phyloP scores from a whole-genome alignment of 2,888 invertebrate species.

The Ochropleura leucogaster region DNA sequence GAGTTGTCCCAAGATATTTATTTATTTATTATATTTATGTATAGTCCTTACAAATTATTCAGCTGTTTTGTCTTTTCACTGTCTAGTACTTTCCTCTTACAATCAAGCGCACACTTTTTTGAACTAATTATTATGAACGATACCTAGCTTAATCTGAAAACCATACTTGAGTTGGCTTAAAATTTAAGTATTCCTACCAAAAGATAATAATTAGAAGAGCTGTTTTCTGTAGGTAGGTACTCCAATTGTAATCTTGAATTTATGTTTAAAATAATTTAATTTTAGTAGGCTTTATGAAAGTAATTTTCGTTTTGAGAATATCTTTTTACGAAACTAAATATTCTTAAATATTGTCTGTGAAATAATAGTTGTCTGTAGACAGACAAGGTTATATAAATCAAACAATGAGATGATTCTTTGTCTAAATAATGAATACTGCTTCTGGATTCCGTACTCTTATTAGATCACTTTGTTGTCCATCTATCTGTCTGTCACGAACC shows the following conservation, averaged over 20 bases:
- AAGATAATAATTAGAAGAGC: constrained; percentile 4
- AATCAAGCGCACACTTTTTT: too few species aligned
- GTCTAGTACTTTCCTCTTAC: too few species aligned
- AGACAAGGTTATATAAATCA: too few species aligned
- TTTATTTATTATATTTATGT: too few species aligned
- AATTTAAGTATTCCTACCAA: constrained; percentile 2
- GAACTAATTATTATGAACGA: too few species aligned
- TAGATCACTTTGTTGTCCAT: too few species aligned
- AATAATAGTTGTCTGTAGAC: not conserved
- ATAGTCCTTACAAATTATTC: too few species aligned
- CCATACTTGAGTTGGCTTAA: constrained; percentile 16
- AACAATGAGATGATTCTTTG: not conserved
- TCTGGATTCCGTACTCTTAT: not conserved
- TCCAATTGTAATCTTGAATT: constrained; percentile 21
- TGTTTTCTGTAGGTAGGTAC: not conserved
- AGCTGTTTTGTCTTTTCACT: too few species aligned
- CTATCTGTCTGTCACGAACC: too few species aligned
- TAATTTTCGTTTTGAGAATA: not conserved
- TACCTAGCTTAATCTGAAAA: constrained; percentile 11
- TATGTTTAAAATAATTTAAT: constrained; percentile 24
- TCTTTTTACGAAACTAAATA: not conserved
- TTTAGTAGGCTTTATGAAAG: constrained; percentile 2
- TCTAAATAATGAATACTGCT: not conserved
- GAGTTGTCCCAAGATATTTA: too few species aligned
- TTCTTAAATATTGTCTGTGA: not conserved